Evolutionary conservation across 2,888 invertebrate genomes (phyloP).

Genomic region (Epinotia demarniana): DNA sequence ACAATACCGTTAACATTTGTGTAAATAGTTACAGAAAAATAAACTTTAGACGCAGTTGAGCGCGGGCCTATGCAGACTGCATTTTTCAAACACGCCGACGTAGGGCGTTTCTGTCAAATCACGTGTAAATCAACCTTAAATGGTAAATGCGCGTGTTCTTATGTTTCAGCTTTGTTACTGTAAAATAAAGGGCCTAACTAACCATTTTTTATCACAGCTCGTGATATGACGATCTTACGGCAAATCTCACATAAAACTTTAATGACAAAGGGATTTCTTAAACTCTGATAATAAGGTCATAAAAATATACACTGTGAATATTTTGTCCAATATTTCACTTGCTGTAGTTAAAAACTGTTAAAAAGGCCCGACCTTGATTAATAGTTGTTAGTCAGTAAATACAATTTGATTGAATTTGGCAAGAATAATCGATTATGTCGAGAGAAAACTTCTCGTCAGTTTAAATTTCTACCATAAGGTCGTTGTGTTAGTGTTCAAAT

Average conservation of each 20-base stretch:
- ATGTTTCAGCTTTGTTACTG: neutral
- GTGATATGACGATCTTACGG: neutral
- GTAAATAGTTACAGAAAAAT: constrained; percentile 65
- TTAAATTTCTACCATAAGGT: neutral
- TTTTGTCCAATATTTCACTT: neutral
- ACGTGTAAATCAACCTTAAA: constrained; percentile 33
- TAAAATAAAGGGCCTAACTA: neutral
- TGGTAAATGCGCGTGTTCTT: constrained; percentile 32
- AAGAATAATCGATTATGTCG: neutral
- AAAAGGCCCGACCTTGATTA: neutral
- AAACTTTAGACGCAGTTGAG: constrained; percentile 59
- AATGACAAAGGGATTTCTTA: no score
- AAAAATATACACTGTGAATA: neutral
- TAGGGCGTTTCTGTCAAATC: no score
- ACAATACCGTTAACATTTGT: constrained; percentile 56
- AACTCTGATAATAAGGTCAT: neutral
- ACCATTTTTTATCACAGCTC: neutral
- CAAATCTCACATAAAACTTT: neutral
- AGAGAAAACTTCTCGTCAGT: neutral
- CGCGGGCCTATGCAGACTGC: neutral
- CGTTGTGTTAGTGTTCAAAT: constrained; percentile 11
- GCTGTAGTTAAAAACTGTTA: neutral
- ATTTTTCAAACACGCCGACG: no score
- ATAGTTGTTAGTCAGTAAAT: constrained; percentile 2
- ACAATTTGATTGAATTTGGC: constrained; percentile 8